Evolutionary conservation across 2,797 vertebrate species (phyloP), one percentile per base, ranked within the genome.

Genomic region (Semotilus atromaculatus): DNA sequence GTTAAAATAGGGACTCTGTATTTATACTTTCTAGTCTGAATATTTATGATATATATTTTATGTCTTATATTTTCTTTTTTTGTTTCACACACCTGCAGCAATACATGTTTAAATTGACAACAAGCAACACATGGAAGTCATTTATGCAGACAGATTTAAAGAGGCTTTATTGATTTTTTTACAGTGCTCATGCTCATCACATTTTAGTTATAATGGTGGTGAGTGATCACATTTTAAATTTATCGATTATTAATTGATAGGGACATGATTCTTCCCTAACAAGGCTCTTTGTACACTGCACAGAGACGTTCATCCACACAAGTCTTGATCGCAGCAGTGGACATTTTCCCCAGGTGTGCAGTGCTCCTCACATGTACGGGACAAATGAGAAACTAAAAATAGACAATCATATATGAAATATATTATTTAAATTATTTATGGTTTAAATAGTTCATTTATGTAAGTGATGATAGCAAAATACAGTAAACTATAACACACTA

Each of bases 161-260:
- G 0, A 43, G 9, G n/a, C 40, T 81, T 81, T 60, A 60, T 60
- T 72, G 1, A 4, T 14, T 60, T 60, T 58, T 1, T 81, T 58
- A 4, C 53, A 21, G 88, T 90, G 85, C 18, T 80, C 72, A 91
- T 93, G 10, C 13, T 29, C 0, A 45, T 23, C 14, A 45, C 1
- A 48, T 71, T 31, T 45, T 1, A 5, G 26, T 5, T 62, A 43
- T 45, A 48, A 29, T 18, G 14, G 45, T 11, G 1, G 7, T 26
- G 4, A 72, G 7, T 34, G 26, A 21, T 45, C 29, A 31, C n/a
- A 45, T 31, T 53, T 51, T 21, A 34, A 31, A 64, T 78, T 4
- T 3, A 3, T 14, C n/a, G 16, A 64, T 31, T 11, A 62, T 19
- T 64, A 23, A 23, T 45, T 13, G 9, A 40, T 23, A n/a, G n/a